These are phyloP conservation scores for Drosophila kikkawai DNA, from an alignment of 1,140 invertebrate genomes.

Conservation along the genomic window DNA sequence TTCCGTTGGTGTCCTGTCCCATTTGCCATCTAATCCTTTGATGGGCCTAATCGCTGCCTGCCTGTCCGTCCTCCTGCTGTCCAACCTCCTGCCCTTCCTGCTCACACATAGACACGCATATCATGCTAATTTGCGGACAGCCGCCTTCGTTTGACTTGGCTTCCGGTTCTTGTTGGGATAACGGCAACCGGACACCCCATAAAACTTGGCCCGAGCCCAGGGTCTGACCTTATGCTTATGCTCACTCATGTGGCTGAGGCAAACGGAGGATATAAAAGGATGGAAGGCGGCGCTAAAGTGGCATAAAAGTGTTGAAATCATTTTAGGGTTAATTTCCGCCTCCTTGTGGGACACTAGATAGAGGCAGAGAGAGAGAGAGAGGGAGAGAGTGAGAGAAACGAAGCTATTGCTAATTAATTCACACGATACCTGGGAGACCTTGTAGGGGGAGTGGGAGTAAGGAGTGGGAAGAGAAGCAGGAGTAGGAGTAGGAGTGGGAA, in stretches of 20 bases:
- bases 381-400: neutral
- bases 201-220: slow-evolving; percentile 58
- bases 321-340: slow-evolving; percentile 77
- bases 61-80: slow-evolving; percentile 6
- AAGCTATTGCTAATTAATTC: slow-evolving; percentile 70
- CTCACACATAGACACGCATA: slow-evolving; percentile 26
- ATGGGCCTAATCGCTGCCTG: slow-evolving; percentile 75
- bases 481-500: neutral
- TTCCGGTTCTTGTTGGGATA: slow-evolving; percentile 67
- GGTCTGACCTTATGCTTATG: slow-evolving; percentile 57
- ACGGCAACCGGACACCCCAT: slow-evolving; percentile 78
- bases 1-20: slow-evolving; percentile 15
- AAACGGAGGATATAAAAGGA: slow-evolving; percentile 4
- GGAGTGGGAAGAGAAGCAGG: neutral
- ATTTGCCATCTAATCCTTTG: slow-evolving; percentile 72
- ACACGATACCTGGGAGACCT: slow-evolving; percentile 64
- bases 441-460: no score
- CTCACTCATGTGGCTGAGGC: slow-evolving; percentile 49
- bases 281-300: slow-evolving; percentile 35
- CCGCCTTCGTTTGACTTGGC: slow-evolving; percentile 79
- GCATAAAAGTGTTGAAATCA: slow-evolving; percentile 75
- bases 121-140: slow-evolving; percentile 83
- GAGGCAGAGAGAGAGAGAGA: neutral
- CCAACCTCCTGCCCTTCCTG: neutral
- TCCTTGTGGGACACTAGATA: slow-evolving; percentile 28